Conservation (phyloP, 53 echinoderm and acorn worm genomes). For the Henricia sp. region DNA sequence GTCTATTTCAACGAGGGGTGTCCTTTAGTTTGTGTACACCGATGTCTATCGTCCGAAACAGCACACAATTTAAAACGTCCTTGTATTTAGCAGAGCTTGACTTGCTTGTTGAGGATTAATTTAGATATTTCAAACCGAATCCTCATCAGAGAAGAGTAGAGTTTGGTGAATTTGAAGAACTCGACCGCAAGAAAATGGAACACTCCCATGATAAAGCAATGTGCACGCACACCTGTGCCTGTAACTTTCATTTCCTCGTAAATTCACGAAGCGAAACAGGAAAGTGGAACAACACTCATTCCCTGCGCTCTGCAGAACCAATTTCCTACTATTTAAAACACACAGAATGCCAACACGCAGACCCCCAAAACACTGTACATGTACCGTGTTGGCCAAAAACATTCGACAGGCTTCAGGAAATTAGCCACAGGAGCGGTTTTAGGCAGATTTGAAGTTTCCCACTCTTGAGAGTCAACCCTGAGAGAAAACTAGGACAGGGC, state of each 20-base stretch:
- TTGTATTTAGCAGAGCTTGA: too few species aligned
- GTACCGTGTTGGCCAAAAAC: constrained; percentile 52
- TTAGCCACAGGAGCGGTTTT: constrained; percentile 48
- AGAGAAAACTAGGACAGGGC: constrained; percentile 33
- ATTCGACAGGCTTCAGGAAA: constrained; percentile 61
- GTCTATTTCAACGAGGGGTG: constrained; percentile 52
- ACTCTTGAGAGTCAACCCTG: constrained; percentile 18
- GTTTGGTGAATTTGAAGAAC: background rate
- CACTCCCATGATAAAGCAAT: constrained; percentile 54
- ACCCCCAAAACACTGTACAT: constrained; percentile 37
- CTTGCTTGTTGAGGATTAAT: too few species aligned
- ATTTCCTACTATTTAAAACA: constrained; percentile 58
- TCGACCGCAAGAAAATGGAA: constrained; percentile 32
- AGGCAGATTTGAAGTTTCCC: constrained; percentile 21
- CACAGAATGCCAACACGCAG: constrained; percentile 35
- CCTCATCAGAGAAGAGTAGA: too few species aligned
- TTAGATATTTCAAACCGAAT: too few species aligned
- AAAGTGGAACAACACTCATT: constrained; percentile 59
- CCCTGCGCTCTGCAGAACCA: constrained; percentile 57
- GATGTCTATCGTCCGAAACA: background rate
- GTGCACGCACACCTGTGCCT: constrained; percentile 47
- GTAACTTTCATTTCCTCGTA: constrained; percentile 59
- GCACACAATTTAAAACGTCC: background rate
- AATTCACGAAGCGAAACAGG: constrained; percentile 52
- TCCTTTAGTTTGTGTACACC: background rate